Conservation (phyloP, 2,797 vertebrate species). For the Phoebastria nigripes region DNA sequence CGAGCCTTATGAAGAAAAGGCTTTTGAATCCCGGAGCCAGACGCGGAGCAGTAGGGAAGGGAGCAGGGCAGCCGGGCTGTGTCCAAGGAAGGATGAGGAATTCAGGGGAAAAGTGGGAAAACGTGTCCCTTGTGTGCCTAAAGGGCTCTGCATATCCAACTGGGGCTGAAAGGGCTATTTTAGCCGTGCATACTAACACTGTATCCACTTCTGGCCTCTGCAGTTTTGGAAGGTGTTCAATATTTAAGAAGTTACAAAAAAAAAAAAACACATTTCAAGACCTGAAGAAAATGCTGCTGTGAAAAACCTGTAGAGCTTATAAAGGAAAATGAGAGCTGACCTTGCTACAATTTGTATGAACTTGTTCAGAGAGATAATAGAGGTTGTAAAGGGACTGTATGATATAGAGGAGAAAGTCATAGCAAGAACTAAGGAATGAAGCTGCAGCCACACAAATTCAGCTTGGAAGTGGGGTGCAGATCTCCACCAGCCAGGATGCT, state of each 20-base stretch:
- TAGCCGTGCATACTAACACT: neutral
- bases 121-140: rapidly evolving
- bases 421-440: neutral
- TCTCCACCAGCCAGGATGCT: neutral
- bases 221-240: neutral
- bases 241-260: neutral
- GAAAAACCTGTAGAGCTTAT: neutral
- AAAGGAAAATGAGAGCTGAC: neutral
- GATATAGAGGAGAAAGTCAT: neutral
- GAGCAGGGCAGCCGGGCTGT: neutral
- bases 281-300: neutral
- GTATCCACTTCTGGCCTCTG: neutral
- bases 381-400: neutral
- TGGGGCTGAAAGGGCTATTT: neutral
- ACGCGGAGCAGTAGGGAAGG: neutral
- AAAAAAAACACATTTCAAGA: neutral
- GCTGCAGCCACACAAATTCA: neutral
- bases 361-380: neutral
- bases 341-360: neutral
- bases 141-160: neutral
- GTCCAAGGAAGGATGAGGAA: neutral
- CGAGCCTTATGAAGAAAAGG: neutral
- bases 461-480: neutral
- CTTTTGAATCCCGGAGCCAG: neutral
- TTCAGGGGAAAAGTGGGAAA: neutral